These are phyloP conservation scores for Thalassophryne amazonica DNA, from an alignment of 2,797 vertebrate species.

Conservation along the genomic window DNA sequence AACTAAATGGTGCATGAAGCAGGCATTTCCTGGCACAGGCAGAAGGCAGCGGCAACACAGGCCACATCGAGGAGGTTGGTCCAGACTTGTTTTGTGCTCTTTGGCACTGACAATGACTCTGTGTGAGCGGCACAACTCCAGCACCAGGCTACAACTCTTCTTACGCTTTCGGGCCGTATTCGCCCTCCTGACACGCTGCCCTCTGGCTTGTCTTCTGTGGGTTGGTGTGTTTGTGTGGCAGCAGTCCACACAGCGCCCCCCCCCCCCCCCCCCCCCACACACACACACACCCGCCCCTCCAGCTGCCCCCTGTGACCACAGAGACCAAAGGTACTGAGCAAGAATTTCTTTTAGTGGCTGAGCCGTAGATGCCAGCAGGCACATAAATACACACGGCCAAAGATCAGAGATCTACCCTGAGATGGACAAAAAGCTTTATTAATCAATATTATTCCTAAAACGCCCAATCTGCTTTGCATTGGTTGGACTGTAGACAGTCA, in stretches of 20 bases:
- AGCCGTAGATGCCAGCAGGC: slow-evolving; percentile 39
- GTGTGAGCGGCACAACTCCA: slow-evolving; percentile 67
- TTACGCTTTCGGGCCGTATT: slow-evolving; percentile 41
- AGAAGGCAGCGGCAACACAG: slow-evolving; percentile 30
- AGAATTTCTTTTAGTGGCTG: slow-evolving; percentile 78
- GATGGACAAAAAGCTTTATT: slow-evolving; percentile 5
- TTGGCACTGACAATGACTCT: slow-evolving; percentile 50
- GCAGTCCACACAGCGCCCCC: slow-evolving; percentile 63
- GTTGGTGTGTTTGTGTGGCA: slow-evolving; percentile 54
- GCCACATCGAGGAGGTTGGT: slow-evolving; percentile 41
- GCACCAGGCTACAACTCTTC: slow-evolving; percentile 43
- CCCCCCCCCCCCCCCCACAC: slow-evolving; percentile 46
- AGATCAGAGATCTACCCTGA: slow-evolving; percentile 8
- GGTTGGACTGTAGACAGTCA: no score
- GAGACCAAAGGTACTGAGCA: slow-evolving; percentile 74
- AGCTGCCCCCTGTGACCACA: slow-evolving; percentile 65
- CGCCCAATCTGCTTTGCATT: no score
- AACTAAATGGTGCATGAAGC: not conserved
- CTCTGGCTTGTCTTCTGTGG: slow-evolving; percentile 67
- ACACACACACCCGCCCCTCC: no score
- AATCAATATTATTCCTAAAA: not conserved
- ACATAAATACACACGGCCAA: slow-evolving; percentile 28
- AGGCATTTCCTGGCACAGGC: slow-evolving; percentile 31
- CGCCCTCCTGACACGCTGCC: slow-evolving; percentile 72
- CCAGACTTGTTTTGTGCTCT: slow-evolving; percentile 56